A percentile compares a stretch with the other conserved stretches of the same genome.
Conservation (phyloP, 2,797 vertebrate genomes). For the Smutsia temminckii region DNA sequence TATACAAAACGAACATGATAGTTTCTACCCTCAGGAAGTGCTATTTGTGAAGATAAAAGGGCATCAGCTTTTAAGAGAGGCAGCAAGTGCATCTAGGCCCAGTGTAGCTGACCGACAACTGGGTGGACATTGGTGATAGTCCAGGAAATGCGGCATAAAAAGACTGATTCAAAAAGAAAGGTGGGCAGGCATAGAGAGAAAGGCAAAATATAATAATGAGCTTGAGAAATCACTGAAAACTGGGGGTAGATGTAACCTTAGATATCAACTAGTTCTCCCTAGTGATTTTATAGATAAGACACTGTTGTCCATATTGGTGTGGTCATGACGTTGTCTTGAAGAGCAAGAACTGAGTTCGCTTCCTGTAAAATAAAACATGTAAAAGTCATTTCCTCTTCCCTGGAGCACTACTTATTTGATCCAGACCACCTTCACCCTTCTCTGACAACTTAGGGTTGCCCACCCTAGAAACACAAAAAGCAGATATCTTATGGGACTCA, state of each 20-base stretch:
- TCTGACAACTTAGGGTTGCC: background rate
- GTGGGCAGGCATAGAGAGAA: background rate
- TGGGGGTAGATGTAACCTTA: background rate
- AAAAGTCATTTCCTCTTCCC: background rate
- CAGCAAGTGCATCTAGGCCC: no score
- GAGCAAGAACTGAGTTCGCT: background rate
- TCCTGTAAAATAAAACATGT: background rate
- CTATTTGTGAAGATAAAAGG: background rate
- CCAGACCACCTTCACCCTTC: background rate
- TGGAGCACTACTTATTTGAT: background rate
- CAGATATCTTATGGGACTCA: background rate
- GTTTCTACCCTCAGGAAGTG: background rate
- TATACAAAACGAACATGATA: background rate
- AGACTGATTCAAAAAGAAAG: background rate
- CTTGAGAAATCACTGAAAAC: slow-evolving; percentile 1
- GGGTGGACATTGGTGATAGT: background rate
- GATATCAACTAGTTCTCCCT: background rate
- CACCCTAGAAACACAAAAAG: background rate
- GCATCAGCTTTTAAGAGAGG: background rate
- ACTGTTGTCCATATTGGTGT: background rate
- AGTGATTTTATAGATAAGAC: background rate
- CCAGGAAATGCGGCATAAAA: background rate
- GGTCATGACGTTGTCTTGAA: background rate
- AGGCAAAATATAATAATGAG: background rate
- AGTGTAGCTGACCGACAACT: no score